A percentile compares a stretch with the other conserved stretches of the same genome.
Evolutionary conservation across 2,797 vertebrate species (phyloP).

Genomic region (Takifugu ocellatus): DNA sequence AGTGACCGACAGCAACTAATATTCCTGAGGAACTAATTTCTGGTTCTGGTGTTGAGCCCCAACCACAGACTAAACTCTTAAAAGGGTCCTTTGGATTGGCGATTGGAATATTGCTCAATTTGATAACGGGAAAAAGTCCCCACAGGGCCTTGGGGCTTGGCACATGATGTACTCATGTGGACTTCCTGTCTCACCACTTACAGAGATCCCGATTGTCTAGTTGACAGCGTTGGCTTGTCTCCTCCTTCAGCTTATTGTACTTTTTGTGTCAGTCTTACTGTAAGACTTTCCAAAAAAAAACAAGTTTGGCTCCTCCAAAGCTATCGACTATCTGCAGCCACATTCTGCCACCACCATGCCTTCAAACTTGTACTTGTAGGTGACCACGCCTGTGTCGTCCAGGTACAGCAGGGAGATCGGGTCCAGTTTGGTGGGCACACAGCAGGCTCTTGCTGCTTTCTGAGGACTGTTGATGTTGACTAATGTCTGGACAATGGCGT

Average conservation of each 20-base stretch:
- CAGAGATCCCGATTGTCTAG: slow-evolving; percentile 23
- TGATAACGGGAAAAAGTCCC: too few species aligned
- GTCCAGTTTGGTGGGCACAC: slow-evolving; percentile 94
- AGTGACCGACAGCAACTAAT: slow-evolving; percentile 9
- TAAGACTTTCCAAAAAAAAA: slow-evolving; percentile 46
- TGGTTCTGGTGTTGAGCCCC: slow-evolving; percentile 69
- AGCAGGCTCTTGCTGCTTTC: slow-evolving; percentile 89
- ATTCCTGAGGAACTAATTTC: slow-evolving; percentile 28
- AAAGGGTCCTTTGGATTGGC: too few species aligned
- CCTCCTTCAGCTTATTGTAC: slow-evolving; percentile 26
- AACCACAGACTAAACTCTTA: slow-evolving; percentile 35
- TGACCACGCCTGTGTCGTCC: slow-evolving; percentile 93
- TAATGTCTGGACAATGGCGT: slow-evolving; percentile 94
- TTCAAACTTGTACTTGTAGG: slow-evolving; percentile 97
- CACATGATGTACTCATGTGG: not conserved
- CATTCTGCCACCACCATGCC: slow-evolving; percentile 97
- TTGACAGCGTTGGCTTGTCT: slow-evolving; percentile 21
- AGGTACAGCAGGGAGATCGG: slow-evolving; percentile 96
- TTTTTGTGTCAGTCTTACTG: slow-evolving; percentile 5
- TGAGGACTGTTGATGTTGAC: slow-evolving; percentile 91
- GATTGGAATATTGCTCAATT: too few species aligned
- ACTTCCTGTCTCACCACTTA: slow-evolving; percentile 11
- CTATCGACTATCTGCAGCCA: slow-evolving; percentile 89
- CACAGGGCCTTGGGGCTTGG: too few species aligned
- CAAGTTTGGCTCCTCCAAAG: slow-evolving; percentile 19